A percentile compares a stretch with the other conserved stretches of the same genome.
Conservation (phyloP, 1,140 invertebrate genomes). For the Pseudobourletiella spinata region DNA sequence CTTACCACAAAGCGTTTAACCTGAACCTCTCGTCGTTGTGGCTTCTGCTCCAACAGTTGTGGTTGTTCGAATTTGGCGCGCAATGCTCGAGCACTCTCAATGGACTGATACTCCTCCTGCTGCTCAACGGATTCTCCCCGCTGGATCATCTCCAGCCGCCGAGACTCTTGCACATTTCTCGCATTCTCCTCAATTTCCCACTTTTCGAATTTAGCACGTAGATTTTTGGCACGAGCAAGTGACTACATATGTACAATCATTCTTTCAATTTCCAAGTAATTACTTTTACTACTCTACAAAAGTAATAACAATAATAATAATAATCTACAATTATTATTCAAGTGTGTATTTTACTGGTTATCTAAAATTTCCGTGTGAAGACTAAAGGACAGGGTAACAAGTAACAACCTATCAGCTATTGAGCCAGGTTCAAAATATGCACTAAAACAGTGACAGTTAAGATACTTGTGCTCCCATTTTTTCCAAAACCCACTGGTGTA, state of each 20-base stretch:
- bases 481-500: too few species aligned
- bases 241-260: neutral
- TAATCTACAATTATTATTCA: too few species aligned
- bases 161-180: constrained; percentile 41
- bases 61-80: constrained; percentile 72
- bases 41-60: constrained; percentile 39
- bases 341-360: too few species aligned
- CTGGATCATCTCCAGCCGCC: constrained; percentile 34
- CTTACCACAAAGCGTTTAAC: constrained; percentile 80
- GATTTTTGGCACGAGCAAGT: constrained; percentile 69
- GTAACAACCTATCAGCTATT: too few species aligned
- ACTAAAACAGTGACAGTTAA: too few species aligned
- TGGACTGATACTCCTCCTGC: constrained; percentile 40
- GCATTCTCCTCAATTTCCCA: constrained; percentile 60
- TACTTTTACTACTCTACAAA: too few species aligned
- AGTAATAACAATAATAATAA: too few species aligned
- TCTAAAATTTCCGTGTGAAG: too few species aligned
- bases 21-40: constrained; percentile 41
- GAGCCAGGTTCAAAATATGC: too few species aligned
- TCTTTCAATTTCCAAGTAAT: neutral
- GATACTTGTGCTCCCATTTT: too few species aligned
- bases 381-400: too few species aligned
- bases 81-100: constrained; percentile 70
- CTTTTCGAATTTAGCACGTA: constrained; percentile 83
- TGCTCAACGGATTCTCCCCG: constrained; percentile 35